Evolutionary conservation across 2,888 invertebrate species (phyloP).

Genomic region (Rhaphigaster nebulosa): DNA sequence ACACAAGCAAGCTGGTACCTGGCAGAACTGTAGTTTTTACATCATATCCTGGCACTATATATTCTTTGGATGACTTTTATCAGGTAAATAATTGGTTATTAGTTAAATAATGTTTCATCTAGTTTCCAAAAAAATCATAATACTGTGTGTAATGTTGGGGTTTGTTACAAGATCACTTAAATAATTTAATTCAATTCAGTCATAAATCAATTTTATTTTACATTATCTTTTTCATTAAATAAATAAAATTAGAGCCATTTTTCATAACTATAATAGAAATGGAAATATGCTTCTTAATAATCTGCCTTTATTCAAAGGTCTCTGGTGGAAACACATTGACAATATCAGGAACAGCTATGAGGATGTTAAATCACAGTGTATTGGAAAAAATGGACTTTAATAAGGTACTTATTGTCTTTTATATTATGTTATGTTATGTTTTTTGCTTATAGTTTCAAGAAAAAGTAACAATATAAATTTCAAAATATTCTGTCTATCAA

Average conservation of each 20-base stretch:
- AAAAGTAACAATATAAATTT: not conserved
- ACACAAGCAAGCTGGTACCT: conserved; percentile 73
- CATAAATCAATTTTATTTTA: no score
- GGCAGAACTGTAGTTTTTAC: conserved; percentile 82
- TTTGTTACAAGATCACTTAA: no score
- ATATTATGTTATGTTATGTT: not conserved
- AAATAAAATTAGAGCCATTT: no score
- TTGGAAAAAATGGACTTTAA: conserved; percentile 79
- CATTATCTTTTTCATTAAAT: no score
- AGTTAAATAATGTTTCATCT: conserved; percentile 51
- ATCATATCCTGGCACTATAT: conserved; percentile 86
- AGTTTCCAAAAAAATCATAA: no score
- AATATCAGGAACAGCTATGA: conserved; percentile 83
- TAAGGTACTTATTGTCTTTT: not conserved
- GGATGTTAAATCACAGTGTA: conserved; percentile 79
- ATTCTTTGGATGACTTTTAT: conserved; percentile 88
- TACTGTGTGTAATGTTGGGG: no score
- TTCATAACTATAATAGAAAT: not conserved
- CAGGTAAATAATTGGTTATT: conserved; percentile 70
- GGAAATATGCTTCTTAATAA: not conserved
- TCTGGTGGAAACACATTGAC: conserved; percentile 73
- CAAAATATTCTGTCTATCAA: not conserved
- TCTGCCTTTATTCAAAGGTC: not conserved
- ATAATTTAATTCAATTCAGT: not conserved
- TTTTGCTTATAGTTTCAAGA: not conserved